Conservation (phyloP, 1,140 invertebrate genomes). For the Pachyrhynchus sulphureomaculatus region DNA sequence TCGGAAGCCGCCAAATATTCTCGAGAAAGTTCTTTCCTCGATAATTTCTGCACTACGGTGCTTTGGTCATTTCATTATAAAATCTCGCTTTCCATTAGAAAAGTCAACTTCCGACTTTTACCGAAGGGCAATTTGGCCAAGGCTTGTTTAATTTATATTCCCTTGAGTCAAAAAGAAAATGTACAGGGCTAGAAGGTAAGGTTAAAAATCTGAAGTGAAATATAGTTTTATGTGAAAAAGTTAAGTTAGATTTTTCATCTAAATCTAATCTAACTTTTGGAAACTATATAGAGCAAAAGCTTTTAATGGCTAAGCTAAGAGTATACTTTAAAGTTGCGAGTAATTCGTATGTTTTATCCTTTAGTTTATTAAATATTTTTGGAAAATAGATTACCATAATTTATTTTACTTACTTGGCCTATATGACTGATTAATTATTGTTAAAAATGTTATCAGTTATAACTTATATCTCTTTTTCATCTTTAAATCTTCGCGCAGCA, state of each 20-base stretch:
- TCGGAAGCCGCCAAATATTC: too few species aligned
- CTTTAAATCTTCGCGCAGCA: too few species aligned
- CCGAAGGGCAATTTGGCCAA: slow-evolving; percentile 16
- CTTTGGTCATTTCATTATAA: slow-evolving; percentile 32
- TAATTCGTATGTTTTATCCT: too few species aligned
- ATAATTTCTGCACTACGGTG: slow-evolving; percentile 43
- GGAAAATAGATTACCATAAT: too few species aligned
- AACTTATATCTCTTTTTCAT: too few species aligned
- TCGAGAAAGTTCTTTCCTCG: too few species aligned
- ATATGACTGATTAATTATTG: too few species aligned
- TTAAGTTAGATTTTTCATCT: slow-evolving; percentile 4
- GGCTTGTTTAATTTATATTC: slow-evolving; percentile 43
- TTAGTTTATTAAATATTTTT: too few species aligned
- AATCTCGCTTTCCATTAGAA: slow-evolving; percentile 15
- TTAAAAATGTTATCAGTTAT: too few species aligned
- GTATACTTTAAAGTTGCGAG: too few species aligned
- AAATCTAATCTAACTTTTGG: not conserved
- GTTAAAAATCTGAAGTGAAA: slow-evolving; percentile 5
- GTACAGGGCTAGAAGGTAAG: not conserved
- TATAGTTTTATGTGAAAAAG: not conserved
- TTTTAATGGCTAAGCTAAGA: not conserved
- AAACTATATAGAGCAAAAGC: not conserved
- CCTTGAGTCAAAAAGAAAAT: slow-evolving; percentile 24
- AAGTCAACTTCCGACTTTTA: slow-evolving; percentile 6
- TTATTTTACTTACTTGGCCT: too few species aligned